phyloP scores from a whole-genome alignment of 2,113 vertebrate genomes.

The Tragelaphus buxtoni region DNA sequence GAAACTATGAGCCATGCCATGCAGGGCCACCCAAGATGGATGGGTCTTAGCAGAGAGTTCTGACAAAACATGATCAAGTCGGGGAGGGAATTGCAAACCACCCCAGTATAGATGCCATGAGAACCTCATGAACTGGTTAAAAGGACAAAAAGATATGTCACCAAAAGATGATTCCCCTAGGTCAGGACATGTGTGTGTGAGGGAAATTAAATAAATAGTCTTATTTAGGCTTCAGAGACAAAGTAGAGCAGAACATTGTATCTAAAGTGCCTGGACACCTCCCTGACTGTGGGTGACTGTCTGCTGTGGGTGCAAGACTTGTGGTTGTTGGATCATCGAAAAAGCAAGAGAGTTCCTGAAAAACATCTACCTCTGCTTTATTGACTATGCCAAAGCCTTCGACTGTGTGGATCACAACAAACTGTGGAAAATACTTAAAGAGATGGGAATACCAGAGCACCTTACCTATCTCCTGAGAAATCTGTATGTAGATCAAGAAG shows the following conservation, averaged over 20 bases:
- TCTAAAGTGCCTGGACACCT: background rate
- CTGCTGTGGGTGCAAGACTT: background rate
- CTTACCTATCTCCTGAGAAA: background rate
- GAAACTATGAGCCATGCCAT: background rate
- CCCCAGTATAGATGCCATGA: background rate
- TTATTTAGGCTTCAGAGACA: background rate
- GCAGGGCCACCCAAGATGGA: background rate
- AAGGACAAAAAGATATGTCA: background rate
- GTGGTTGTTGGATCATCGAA: rapidly evolving
- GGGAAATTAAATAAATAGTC: background rate
- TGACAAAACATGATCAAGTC: background rate
- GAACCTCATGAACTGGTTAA: background rate
- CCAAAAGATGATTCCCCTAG: background rate
- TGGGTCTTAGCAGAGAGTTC: background rate
- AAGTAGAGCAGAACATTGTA: background rate
- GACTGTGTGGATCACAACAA: background rate
- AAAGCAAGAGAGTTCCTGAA: background rate
- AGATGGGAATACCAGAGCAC: background rate
- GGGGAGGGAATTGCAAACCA: background rate
- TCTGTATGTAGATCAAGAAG: background rate
- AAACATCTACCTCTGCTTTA: background rate
- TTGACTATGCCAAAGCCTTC: background rate
- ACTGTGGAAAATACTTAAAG: background rate
- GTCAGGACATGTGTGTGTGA: background rate
- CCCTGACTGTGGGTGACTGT: background rate